phyloP scores from a whole-genome alignment of 2,797 vertebrate species.

The Poliocrania exsul region DNA sequence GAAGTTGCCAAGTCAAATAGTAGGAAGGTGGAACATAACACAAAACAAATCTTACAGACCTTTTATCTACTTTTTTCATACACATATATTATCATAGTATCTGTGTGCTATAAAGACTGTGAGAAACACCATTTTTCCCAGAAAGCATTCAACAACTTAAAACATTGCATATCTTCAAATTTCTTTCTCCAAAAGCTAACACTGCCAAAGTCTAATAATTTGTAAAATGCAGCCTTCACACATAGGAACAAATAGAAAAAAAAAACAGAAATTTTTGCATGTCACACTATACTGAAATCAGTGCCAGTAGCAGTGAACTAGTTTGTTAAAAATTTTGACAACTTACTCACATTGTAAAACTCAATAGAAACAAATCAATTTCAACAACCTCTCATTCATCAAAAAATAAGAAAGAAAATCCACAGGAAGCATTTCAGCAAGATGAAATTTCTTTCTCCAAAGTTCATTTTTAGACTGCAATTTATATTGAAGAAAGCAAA shows the following conservation, averaged over 20 bases:
- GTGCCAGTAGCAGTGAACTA: neutral
- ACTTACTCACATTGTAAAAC: neutral
- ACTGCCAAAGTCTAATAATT: neutral
- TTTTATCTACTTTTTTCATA: neutral
- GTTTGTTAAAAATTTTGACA: neutral
- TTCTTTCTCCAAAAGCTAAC: neutral
- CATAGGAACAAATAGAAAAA: neutral
- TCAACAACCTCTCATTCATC: neutral
- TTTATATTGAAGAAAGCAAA: slow-evolving; percentile 15
- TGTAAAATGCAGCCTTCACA: neutral
- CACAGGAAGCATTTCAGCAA: neutral
- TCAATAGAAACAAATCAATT: neutral
- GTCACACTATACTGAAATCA: neutral
- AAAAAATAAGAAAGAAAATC: neutral
- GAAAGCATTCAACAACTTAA: neutral
- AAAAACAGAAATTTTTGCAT: neutral
- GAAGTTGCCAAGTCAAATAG: neutral
- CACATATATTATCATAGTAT: neutral
- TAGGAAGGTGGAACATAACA: neutral
- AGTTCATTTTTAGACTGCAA: slow-evolving; percentile 7
- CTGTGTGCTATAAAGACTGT: rapidly evolving
- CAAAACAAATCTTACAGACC: neutral
- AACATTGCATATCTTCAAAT: neutral
- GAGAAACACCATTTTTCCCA: neutral
- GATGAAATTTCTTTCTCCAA: neutral